phyloP scores from a whole-genome alignment of 2,113 vertebrate species.

The Oxygymnocypris stewartii region DNA sequence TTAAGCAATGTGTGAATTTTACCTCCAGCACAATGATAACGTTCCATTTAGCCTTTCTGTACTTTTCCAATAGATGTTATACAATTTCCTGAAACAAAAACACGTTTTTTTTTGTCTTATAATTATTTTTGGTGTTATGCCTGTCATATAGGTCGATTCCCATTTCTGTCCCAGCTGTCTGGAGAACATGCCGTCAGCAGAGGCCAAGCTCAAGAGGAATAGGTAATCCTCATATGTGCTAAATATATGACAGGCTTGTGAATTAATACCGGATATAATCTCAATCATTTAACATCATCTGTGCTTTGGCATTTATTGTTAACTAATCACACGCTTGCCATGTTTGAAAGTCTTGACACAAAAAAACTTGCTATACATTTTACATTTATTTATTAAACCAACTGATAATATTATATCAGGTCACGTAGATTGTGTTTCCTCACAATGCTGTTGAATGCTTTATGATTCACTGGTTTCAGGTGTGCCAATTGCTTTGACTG shows the following conservation, averaged over 20 bases:
- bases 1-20: not conserved
- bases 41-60: not conserved
- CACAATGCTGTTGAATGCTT: not conserved
- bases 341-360: not conserved
- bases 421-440: not conserved
- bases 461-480: slow-evolving; percentile 65
- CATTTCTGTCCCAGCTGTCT: slow-evolving; percentile 98
- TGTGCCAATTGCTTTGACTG: slow-evolving; percentile 99
- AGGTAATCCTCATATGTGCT: slow-evolving; percentile 73
- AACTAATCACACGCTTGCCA: not conserved
- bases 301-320: not conserved
- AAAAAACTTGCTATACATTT: not conserved
- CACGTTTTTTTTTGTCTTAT: not conserved
- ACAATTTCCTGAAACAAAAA: not conserved
- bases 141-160: slow-evolving; percentile 89
- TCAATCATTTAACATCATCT: not conserved
- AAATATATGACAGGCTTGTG: not conserved
- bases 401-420: not conserved
- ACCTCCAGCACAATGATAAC: not conserved
- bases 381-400: not conserved
- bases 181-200: slow-evolving; percentile 99
- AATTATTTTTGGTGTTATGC: slow-evolving; percentile 11
- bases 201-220: slow-evolving; percentile 99
- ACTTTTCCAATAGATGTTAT: not conserved
- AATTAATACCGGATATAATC: not conserved